Conservation (phyloP, 2,888 invertebrate genomes). For the Idaea straminata region DNA sequence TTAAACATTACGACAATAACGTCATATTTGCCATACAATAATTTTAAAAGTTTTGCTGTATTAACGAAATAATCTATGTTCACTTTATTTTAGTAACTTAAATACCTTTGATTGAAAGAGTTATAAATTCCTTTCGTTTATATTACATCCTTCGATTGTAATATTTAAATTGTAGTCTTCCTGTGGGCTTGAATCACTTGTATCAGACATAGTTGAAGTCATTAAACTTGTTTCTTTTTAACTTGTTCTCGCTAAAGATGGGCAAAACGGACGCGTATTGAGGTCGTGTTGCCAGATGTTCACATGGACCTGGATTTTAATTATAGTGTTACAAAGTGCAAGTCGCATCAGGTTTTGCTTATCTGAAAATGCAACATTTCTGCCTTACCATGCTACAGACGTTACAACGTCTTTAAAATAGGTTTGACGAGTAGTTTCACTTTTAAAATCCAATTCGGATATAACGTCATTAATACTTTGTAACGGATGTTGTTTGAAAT, state of each 20-base stretch:
- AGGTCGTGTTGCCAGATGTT: constrained; percentile 45
- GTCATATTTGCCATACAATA: too few species aligned
- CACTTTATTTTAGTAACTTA: not conserved
- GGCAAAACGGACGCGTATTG: constrained; percentile 33
- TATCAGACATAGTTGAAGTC: constrained; percentile 15
- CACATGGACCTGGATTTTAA: constrained; percentile 32
- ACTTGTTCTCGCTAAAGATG: constrained; percentile 32
- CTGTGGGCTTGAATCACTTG: constrained; percentile 43
- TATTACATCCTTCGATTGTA: constrained; percentile 71
- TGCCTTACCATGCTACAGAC: not conserved
- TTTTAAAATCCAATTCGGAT: too few species aligned
- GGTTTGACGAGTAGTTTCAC: too few species aligned
- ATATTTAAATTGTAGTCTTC: constrained; percentile 58
- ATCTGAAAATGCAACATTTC: constrained; percentile 14
- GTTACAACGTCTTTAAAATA: not conserved
- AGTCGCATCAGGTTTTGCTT: constrained; percentile 14
- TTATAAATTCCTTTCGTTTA: constrained; percentile 58
- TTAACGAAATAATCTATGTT: not conserved
- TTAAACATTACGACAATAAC: too few species aligned
- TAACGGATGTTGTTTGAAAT: too few species aligned
- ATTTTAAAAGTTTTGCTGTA: too few species aligned
- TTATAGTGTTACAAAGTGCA: constrained; percentile 33
- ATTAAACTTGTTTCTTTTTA: constrained; percentile 19
- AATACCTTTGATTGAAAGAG: constrained; percentile 23
- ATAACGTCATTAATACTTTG: too few species aligned